phyloP scores from a whole-genome alignment of 2,113 vertebrate genomes.

The Grantiella picta region DNA sequence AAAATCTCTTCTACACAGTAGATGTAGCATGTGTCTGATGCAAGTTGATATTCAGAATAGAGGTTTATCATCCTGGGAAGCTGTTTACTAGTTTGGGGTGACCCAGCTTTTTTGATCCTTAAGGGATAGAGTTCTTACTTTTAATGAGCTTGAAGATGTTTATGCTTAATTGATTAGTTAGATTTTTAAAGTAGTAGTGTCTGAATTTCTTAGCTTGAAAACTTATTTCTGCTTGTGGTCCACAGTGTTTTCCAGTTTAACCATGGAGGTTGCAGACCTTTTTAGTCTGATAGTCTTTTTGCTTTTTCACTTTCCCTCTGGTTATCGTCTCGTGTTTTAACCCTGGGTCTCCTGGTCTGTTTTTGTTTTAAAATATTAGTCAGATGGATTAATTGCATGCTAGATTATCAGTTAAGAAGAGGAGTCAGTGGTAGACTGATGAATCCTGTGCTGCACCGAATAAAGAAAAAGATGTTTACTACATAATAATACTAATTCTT shows the following conservation, averaged over 20 bases:
- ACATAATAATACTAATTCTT: background rate
- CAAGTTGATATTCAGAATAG: background rate
- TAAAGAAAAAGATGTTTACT: background rate
- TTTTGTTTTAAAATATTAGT: background rate
- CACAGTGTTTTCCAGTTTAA: background rate
- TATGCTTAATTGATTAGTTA: slow-evolving; percentile 7
- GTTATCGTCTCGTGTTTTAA: background rate
- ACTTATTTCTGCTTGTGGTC: background rate
- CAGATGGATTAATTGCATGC: background rate
- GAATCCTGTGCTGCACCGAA: background rate
- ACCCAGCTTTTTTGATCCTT: slow-evolving; percentile 13
- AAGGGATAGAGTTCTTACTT: background rate
- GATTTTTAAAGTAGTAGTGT: background rate
- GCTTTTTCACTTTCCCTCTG: background rate
- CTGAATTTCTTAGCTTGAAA: background rate
- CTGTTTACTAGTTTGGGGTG: background rate
- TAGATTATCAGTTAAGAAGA: background rate
- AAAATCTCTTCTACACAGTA: background rate
- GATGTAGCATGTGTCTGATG: background rate
- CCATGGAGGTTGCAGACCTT: background rate
- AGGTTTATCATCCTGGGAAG: background rate
- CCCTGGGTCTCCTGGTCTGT: background rate
- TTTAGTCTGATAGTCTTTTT: background rate
- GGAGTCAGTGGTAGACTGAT: background rate
- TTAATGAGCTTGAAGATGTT: slow-evolving; percentile 7